These are phyloP conservation scores for Epicampocera succincta DNA, from an alignment of 2,888 invertebrate genomes.

Conservation along the genomic window DNA sequence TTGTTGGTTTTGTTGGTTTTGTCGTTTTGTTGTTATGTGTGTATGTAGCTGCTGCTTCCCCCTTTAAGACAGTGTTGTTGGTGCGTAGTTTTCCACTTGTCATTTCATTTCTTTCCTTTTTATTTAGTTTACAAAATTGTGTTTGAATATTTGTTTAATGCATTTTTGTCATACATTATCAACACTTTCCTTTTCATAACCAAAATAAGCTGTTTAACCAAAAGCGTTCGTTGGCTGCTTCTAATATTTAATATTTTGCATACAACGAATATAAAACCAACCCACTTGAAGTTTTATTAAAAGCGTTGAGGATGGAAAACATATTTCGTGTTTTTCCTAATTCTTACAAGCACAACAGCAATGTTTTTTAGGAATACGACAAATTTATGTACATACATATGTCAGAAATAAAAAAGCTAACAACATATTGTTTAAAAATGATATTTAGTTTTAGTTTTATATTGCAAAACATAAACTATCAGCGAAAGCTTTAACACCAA, in stretches of 20 bases:
- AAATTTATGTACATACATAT: too few relatives aligned
- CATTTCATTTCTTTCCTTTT: constrained; percentile 10
- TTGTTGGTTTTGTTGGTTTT: too few relatives aligned
- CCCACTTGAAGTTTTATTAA: constrained; percentile 21
- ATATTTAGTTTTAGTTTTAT: too few relatives aligned
- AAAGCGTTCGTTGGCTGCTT: constrained; percentile 33
- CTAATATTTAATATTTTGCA: constrained; percentile 34
- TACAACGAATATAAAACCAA: constrained; percentile 24
- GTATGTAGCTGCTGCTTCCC: constrained; percentile 37
- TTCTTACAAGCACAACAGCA: not conserved
- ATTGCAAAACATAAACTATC: too few relatives aligned
- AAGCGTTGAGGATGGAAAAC: not conserved
- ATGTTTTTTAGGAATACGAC: not conserved
- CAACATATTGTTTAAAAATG: too few relatives aligned
- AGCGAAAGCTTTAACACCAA: too few relatives aligned
- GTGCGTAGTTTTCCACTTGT: constrained; percentile 5
- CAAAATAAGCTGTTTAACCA: constrained; percentile 57
- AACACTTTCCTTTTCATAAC: constrained; percentile 67
- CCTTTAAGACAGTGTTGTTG: constrained; percentile 22
- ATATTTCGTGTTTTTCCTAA: not conserved
- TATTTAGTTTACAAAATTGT: constrained; percentile 10
- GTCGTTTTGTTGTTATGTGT: constrained; percentile 17
- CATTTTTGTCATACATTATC: constrained; percentile 63
- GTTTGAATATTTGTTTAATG: constrained; percentile 63
- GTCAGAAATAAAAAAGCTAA: too few relatives aligned